These are phyloP conservation scores for Alviniconcha marisindica DNA, from an alignment of 1,140 invertebrate genomes.

Conservation along the genomic window DNA sequence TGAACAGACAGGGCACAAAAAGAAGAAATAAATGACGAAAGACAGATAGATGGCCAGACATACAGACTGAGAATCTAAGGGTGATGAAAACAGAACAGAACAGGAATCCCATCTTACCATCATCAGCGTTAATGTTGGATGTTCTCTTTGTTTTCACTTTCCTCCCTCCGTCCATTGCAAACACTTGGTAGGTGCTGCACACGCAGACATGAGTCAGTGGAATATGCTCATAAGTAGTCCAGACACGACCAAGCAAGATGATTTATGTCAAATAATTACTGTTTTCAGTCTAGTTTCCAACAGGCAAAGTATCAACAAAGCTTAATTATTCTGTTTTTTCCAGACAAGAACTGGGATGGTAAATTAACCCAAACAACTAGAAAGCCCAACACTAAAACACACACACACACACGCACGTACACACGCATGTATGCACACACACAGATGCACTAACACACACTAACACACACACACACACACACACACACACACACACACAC, in stretches of 20 bases:
- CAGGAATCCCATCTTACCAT: conserved; percentile 49
- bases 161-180: conserved; percentile 49
- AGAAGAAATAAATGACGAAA: not conserved
- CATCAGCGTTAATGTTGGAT: conserved; percentile 42
- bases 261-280: too few relatives aligned
- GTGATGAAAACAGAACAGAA: not conserved
- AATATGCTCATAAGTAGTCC: too few relatives aligned
- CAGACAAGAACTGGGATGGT: too few relatives aligned
- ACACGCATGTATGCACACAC: not conserved
- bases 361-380: too few relatives aligned
- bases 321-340: too few relatives aligned
- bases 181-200: conserved; percentile 64
- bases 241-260: too few relatives aligned
- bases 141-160: conserved; percentile 9
- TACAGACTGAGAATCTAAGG: not conserved
- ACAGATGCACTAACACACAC: not conserved
- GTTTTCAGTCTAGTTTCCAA: too few relatives aligned
- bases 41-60: not conserved
- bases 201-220: too few relatives aligned
- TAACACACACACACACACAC: too few relatives aligned
- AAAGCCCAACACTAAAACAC: not conserved
- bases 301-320: too few relatives aligned
- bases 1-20: not conserved
- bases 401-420: not conserved
- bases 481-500: too few relatives aligned